A percentile compares a stretch with the other conserved stretches of the same genome.
phyloP scores from a whole-genome alignment of 2,113 vertebrate genomes.

The Aplodontia rufa region DNA sequence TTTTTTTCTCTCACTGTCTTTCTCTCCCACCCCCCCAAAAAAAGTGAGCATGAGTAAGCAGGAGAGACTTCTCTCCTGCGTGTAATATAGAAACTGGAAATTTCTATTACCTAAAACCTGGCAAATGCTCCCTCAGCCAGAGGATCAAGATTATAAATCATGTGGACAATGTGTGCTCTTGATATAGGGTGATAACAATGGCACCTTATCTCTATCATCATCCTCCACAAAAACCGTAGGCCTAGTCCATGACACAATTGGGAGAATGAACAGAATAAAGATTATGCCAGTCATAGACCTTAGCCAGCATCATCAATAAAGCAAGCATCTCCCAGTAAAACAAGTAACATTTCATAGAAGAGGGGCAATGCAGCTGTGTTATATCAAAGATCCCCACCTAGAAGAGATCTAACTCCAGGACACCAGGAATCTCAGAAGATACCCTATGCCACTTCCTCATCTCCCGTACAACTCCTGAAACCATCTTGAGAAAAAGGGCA shows the following conservation, averaged over 20 bases:
- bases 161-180: background rate
- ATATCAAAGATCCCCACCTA: background rate
- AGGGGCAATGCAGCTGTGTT: background rate
- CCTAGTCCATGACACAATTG: background rate
- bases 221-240: background rate
- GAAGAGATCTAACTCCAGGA: background rate
- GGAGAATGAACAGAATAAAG: background rate
- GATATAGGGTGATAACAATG: background rate
- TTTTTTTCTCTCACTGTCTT: too few relatives aligned
- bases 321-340: background rate
- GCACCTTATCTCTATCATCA: background rate
- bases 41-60: too few relatives aligned
- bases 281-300: background rate
- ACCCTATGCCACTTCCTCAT: background rate
- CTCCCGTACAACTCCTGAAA: background rate
- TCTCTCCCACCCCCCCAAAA: too few relatives aligned
- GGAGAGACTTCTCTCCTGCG: background rate
- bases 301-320: background rate
- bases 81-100: background rate
- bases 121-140: background rate
- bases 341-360: background rate
- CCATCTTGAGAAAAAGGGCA: background rate
- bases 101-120: too few relatives aligned
- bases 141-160: background rate
- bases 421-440: background rate